Percentiles rank a stretch among this genome's conserved stretches.
Evolutionary conservation across 2,888 invertebrate genomes (phyloP).

Genomic region (Gastracanthus pulcherrimus): DNA sequence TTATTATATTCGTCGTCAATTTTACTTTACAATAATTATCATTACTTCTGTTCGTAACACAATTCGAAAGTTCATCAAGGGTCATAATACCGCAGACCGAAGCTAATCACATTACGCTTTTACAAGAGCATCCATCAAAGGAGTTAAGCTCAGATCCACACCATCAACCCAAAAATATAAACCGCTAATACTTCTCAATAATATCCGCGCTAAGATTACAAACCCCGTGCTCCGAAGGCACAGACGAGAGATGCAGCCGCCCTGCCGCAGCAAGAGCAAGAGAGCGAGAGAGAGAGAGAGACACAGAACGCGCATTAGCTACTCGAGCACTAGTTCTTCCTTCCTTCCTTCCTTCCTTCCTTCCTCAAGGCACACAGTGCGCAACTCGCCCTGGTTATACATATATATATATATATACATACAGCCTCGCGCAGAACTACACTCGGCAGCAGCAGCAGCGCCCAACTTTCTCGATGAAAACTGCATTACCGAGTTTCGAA

Average conservation of each 20-base stretch:
- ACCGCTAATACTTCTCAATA: no score
- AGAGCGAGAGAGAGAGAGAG: background rate
- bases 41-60: no score
- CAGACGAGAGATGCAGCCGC: conserved; percentile 1
- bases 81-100: no score
- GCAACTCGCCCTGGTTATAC: background rate
- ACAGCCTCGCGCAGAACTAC: no score
- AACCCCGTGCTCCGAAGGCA: background rate
- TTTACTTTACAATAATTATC: no score
- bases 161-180: no score
- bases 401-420: background rate
- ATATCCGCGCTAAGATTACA: no score
- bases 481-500: conserved; percentile 72
- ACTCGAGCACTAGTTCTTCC: conserved; percentile 28
- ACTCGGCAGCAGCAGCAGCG: conserved; percentile 1
- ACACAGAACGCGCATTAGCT: conserved; percentile 23
- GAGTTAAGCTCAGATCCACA: no score
- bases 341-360: conserved; percentile 43
- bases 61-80: no score
- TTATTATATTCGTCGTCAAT: no score
- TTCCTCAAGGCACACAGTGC: background rate
- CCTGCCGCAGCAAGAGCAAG: conserved; percentile 10
- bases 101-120: no score
- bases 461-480: conserved; percentile 74
- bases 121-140: no score